phyloP scores from a whole-genome alignment of 2,113 vertebrate genomes.

The Syngnathus scovelli region DNA sequence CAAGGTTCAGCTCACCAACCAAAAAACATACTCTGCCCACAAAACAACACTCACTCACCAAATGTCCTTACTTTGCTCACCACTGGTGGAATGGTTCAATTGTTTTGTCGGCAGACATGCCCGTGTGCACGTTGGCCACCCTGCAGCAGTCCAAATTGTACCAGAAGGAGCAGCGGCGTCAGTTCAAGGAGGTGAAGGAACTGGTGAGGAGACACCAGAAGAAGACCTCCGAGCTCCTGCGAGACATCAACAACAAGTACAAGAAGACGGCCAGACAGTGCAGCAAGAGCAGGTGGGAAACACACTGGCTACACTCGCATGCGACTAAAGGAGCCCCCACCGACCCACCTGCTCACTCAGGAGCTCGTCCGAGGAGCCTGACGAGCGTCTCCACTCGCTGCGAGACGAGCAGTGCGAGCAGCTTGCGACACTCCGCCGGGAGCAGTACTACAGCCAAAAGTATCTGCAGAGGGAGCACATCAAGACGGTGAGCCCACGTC shows the following conservation, averaged over 20 bases:
- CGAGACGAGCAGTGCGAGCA: conserved; percentile 94
- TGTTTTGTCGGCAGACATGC: conserved; percentile 73
- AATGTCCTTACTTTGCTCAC: too few relatives aligned
- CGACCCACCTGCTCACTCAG: conserved; percentile 38
- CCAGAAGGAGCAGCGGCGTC: conserved; percentile 90
- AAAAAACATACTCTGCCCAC: too few relatives aligned
- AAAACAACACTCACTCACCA: too few relatives aligned
- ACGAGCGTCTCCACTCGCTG: conserved; percentile 82
- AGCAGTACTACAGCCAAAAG: conserved; percentile 97
- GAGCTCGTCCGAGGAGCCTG: conserved; percentile 80
- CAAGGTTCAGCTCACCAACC: too few relatives aligned
- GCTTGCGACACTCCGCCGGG: conserved; percentile 89
- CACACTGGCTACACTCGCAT: too few relatives aligned
- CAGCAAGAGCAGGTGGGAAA: conserved; percentile 83
- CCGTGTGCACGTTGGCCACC: conserved; percentile 80
- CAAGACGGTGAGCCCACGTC: conserved; percentile 40
- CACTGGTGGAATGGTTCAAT: neutral
- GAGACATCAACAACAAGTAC: conserved; percentile 58
- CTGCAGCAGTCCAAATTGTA: conserved; percentile 90
- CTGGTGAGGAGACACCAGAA: conserved; percentile 92
- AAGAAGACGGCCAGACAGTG: conserved; percentile 82
- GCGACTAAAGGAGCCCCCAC: too few relatives aligned
- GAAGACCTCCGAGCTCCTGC: conserved; percentile 79
- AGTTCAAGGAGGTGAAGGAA: conserved; percentile 98
- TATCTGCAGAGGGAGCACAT: conserved; percentile 93